Base-by-base conservation (phyloP, 2,113 vertebrate species). In the Heterocephalus glaber region DNA sequence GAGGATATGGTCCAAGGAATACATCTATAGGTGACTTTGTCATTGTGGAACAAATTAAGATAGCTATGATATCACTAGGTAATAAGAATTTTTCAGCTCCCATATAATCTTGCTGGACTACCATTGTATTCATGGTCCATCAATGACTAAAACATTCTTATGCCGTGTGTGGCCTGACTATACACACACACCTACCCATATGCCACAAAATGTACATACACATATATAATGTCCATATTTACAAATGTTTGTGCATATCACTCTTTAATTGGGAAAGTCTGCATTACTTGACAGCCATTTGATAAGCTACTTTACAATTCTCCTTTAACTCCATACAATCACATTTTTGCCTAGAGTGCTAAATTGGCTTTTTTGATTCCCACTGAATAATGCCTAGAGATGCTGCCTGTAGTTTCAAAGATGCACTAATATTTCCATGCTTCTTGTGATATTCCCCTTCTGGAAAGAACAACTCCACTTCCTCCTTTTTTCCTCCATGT, bases 341-440 rank as follows among this genome's bases (percentile, higher is more conserved):
- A 61, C 24, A 20, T 41, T 86, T 89, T 77, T 90, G 72, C 65
- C 87, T 72, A 58, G 26, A 81, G 16, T 2, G 6, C n/a, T 84
- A 85, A 66, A 47, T 20, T 90, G 26, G 10, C 26, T 47, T 82
- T 82, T 76, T 90, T 65, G 5, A 74, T 13, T 60, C 49, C 38
- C 79, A 66, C 83, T 38, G 47, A 95, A 52, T 68, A 19, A n/a
- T 82, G 38, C 20, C 28, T 65, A 80, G 82, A 89, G 80, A 95
- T 85, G 41, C 5, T 56, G 35, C 65, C 54, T 65, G 14, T 54
- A 41, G 4, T 47, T 82, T 87, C 65, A 86, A 63, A 63, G 79
- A 49, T 92, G 70, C 24, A 79, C 60, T 83, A 16, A 33, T 82
- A 41, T 82, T 85, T 82, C 35, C 86, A 38, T 70, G 26, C 26